Base-by-base conservation (phyloP, 2,113 vertebrate genomes). In the Andinoacara biseriatus region DNA sequence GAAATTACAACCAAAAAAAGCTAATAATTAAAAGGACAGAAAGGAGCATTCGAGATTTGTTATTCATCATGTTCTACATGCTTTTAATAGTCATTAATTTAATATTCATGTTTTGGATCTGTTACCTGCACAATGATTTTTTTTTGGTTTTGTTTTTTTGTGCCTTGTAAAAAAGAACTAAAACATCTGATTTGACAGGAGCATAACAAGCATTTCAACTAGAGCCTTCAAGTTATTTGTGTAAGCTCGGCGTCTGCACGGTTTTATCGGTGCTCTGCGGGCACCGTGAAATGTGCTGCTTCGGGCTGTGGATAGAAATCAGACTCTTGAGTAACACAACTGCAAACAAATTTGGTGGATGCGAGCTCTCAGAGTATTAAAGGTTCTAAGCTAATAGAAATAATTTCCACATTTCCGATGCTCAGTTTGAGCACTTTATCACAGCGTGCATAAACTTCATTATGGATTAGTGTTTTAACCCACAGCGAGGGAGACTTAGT, bases 321-420 rank as follows among this genome's bases (percentile, higher is more conserved):
- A 82, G 5, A 62, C 65, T 89, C 56, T 43, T 29, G 78, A 63
- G 65, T 77, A 52, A 24, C 57, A 15, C 35, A 57, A 63, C 14
- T 75, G 61, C 13, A n/a, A 63, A 63, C 22, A 85, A 65, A 87
- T 80, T 78, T 86, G 63, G 46, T 76, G 62, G 65, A 88, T 83
- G 83, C 18, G 60, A 11, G 33, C 82, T 87, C 57, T 74, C 3
- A 15, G 43, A 81, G 61, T 83, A 80, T 74, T 63, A 43, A 67
- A 74, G 56, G 74, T 57, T 82, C 60, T 56, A 52, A 9, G 67
- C 43, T 56, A 89, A 75, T 77, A 62, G 75, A 54, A 80, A 75
- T 78, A 20, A 69, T 13, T 17, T 58, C 57, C 22, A 24, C 22
- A 31, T 82, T 76, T 83, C 54, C 54, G 58, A 10, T 24, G 35